Evolutionary conservation across 2,797 vertebrate species (phyloP), one percentile per base, ranked within the genome.

Genomic region (Macropodus opercularis): DNA sequence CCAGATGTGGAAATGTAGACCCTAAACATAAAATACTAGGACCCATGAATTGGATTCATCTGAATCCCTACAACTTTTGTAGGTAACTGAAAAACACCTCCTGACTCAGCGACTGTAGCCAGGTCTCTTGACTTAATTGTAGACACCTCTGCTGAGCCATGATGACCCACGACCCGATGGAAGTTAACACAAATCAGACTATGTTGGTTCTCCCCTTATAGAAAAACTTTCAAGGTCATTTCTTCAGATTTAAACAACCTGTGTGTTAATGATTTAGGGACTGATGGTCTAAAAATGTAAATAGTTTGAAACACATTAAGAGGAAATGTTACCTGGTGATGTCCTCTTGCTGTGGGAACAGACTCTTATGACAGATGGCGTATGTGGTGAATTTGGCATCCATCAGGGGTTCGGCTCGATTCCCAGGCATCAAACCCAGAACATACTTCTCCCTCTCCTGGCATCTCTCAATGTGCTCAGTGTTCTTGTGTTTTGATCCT

Each of bases 361-460:
- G 32, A 56, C 75, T 61, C 23, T 14, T 3, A 0, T 42, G 68
- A 53, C 83, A 85, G 80, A 86, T 75, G 77, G 81, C 4, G 5
- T 1, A 19, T 55, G 36, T 68, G 66, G 67, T 64, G 70, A 11
- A 71, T 63, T 67, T 69, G 82, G 85, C 62, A 22, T 48, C 53
- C 63, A 46, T 75, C 29, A 41, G 69, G 57, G 63, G 43, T 63
- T 65, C 46, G 49, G 70, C 61, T 77, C 12, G 8, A 60, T 52
- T 78, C 55, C 77, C 69, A 54, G 58, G 63, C 67, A 58, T 59
- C 47, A 69, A 69, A 69, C 51, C 12, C 23, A 42, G 41, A 13
- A 63, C 29, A 3, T n/a, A 31, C 43, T 12, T 47, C 58, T 63
- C 9, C 24, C 55, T 65, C 62, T 72, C 50, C 29, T 62, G 66